phyloP scores from a whole-genome alignment of 2,888 invertebrate species.

The Trissoscelio sp. region DNA sequence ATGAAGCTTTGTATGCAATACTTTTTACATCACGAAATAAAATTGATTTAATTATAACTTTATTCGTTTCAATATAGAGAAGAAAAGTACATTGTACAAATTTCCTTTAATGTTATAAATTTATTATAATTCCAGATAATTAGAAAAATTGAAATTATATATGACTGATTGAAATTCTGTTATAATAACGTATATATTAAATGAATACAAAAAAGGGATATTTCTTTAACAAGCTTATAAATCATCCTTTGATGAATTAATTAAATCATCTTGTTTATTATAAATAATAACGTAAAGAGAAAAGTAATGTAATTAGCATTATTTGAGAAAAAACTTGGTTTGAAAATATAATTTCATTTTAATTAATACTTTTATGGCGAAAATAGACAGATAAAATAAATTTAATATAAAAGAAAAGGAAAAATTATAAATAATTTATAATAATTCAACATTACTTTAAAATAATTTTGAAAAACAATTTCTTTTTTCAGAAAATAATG shows the following conservation, averaged over 20 bases:
- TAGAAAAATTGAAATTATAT: constrained; percentile 4
- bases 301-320: no score
- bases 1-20: not conserved
- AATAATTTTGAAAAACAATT: not conserved
- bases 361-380: no score
- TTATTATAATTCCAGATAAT: not conserved
- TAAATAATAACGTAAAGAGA: no score
- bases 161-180: not conserved
- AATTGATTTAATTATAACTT: not conserved
- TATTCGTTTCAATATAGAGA: not conserved
- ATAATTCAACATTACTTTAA: not conserved
- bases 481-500: constrained; percentile 76
- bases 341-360: no score
- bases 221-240: not conserved
- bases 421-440: not conserved
- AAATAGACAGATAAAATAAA: no score
- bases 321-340: no score
- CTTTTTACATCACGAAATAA: no score
- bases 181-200: not conserved
- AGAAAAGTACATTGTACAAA: no score
- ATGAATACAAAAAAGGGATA: not conserved
- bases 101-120: not conserved
- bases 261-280: not conserved
- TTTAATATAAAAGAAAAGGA: not conserved
- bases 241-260: not conserved